Base-by-base conservation (phyloP, 2,797 vertebrate species). In the Anableps anableps region DNA sequence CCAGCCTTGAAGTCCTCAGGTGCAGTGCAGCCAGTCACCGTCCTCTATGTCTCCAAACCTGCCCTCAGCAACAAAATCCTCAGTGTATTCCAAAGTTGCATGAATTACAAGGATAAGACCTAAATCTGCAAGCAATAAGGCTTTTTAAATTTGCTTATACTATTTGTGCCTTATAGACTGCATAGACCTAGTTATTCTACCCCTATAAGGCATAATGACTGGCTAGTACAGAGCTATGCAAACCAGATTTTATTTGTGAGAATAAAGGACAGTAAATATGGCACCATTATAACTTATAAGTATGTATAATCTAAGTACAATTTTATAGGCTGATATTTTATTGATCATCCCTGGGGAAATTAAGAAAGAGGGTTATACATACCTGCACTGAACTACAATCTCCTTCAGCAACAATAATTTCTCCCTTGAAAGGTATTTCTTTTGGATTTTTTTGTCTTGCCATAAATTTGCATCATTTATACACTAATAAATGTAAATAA, bases 81-180 rank as follows among this genome's bases (percentile, higher is more conserved):
- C 74, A 85, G 79, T 76, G 77, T 38, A 80, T 82, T 38, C 77
- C 75, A 36, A 90, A 77, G 85, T 62, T 19, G 43, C 47, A 14
- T 83, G 74, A 51, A 77, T 41, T 55, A 80, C 74, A 41, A 82
- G 86, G 64, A 23, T 64, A 58, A 77, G 72, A 23, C 13, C 83
- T 34, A 80, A 73, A 80, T 74, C 87, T 31, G n/a, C n/a, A n/a
- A 87, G 85, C 55, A 81, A 64, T 53, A 75, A 84, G 77, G 62
- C 81, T 29, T 86, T 72, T 4, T 73, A 86, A 76, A 68, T 64
- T 72, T 70, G n/a, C 43, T 36, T 72, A 23, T 53, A 53, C 79
- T 68, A 26, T 10, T 74, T 80, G 74, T 53, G 85, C 82, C 86
- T 82, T 82, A 79, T 51, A 84, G 72, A 91, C 86, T 88, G 87